Percentiles rank a stretch among this genome's conserved stretches.
phyloP scores from a whole-genome alignment of 2,797 vertebrate species.

The Coregonus sp. region DNA sequence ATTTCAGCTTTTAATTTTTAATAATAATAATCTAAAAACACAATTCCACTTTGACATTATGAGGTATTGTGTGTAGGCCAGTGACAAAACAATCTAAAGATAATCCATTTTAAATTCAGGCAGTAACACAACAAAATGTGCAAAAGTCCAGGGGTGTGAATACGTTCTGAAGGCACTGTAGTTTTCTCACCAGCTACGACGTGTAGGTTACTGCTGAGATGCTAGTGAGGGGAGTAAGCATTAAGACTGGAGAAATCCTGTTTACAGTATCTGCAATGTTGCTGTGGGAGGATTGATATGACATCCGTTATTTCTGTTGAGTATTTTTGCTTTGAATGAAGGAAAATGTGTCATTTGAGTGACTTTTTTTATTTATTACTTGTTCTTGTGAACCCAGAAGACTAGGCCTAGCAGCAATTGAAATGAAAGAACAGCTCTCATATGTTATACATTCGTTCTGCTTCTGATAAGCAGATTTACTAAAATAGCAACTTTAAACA shows the following conservation, averaged over 20 bases:
- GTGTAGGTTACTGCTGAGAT: background rate
- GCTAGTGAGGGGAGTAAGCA: constrained; percentile 20
- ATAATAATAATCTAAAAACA: no score
- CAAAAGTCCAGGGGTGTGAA: no score
- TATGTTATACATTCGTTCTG: background rate
- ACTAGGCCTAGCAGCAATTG: background rate
- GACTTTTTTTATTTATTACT: background rate
- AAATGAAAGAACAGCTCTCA: background rate
- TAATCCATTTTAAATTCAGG: no score
- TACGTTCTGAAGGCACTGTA: background rate
- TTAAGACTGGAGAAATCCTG: constrained; percentile 33
- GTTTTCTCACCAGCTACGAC: background rate
- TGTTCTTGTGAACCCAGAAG: background rate
- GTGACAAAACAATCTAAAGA: no score
- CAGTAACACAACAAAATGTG: no score
- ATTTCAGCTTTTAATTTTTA: no score
- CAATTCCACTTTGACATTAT: no score
- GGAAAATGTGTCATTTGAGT: constrained; percentile 14
- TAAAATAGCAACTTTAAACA: constrained; percentile 13
- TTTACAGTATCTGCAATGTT: constrained; percentile 8
- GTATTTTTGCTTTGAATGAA: constrained; percentile 20
- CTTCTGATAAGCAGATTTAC: background rate
- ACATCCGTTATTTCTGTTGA: constrained; percentile 4
- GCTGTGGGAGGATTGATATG: constrained; percentile 12
- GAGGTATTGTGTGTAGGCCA: no score